phyloP scores from a whole-genome alignment of 2,888 invertebrate species.

The Volucella bombylans region DNA sequence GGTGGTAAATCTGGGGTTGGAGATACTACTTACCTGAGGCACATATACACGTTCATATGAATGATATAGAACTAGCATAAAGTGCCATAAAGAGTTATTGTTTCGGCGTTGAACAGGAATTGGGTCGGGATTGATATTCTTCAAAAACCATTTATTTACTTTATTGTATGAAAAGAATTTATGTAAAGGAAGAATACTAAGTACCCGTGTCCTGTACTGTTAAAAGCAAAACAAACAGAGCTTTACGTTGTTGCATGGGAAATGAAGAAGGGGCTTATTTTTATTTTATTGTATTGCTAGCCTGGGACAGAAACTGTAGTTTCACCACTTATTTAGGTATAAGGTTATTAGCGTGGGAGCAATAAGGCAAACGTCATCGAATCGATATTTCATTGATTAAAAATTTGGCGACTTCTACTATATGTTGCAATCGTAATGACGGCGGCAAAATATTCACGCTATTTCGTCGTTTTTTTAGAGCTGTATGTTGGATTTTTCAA shows the following conservation, averaged over 20 bases:
- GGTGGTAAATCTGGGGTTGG: neutral
- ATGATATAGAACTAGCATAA: neutral
- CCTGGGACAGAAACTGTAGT: no score
- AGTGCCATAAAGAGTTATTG: constrained; percentile 2
- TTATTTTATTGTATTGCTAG: neutral
- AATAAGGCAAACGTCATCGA: no score
- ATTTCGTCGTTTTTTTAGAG: no score
- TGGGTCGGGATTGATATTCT: constrained; percentile 29
- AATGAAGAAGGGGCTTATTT: neutral
- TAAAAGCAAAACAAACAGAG: constrained; percentile 3
- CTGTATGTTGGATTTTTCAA: no score
- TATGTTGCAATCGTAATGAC: no score
- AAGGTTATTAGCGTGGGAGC: no score
- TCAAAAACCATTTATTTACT: neutral
- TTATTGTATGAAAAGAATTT: neutral
- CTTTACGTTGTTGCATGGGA: neutral
- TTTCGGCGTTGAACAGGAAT: neutral
- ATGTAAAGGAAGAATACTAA: neutral
- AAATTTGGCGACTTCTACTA: no score
- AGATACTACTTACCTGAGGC: neutral
- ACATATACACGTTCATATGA: neutral
- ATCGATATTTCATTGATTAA: no score
- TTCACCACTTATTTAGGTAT: no score
- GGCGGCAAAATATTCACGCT: no score
- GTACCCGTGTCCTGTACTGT: neutral